Percentiles rank a stretch among this genome's conserved stretches.
Conservation (phyloP, 2,888 invertebrate species). For the Spisula solida region DNA sequence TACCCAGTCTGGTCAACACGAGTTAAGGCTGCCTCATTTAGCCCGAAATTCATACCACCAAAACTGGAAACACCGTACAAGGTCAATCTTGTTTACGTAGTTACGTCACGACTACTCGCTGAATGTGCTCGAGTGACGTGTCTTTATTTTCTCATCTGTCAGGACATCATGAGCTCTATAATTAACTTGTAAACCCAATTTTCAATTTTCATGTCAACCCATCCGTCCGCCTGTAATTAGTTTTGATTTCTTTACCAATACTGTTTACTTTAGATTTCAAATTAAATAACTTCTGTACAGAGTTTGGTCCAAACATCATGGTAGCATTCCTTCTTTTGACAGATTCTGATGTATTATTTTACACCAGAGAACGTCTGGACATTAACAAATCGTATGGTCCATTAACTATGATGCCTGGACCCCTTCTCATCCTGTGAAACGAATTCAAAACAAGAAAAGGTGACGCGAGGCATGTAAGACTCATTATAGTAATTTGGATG, state of each 20-base stretch:
- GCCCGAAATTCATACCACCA: not conserved
- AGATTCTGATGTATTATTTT: conserved; percentile 32
- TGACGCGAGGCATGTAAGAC: not conserved
- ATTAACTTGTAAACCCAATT: conserved; percentile 68
- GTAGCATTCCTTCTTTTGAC: conserved; percentile 36
- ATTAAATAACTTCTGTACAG: conserved; percentile 55
- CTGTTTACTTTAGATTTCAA: conserved; percentile 68
- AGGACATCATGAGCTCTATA: conserved; percentile 38
- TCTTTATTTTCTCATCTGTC: conserved; percentile 58
- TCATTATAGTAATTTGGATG: not conserved
- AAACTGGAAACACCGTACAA: not conserved
- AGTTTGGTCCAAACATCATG: conserved; percentile 26
- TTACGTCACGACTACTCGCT: conserved; percentile 16
- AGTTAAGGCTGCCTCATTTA: not conserved
- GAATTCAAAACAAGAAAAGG: not conserved
- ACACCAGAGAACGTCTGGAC: conserved; percentile 34
- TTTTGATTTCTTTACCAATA: conserved; percentile 50
- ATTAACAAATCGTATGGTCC: conserved; percentile 43
- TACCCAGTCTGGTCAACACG: not conserved
- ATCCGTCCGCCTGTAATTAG: conserved; percentile 56
- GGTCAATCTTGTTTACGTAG: not conserved
- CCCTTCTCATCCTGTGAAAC: not conserved
- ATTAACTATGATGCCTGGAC: conserved; percentile 29
- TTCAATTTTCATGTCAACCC: conserved; percentile 69
- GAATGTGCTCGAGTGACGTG: conserved; percentile 9